Evolutionary conservation across 2,888 invertebrate species (phyloP), one percentile per base, ranked within the genome.

Genomic region (Atrina japonica): DNA sequence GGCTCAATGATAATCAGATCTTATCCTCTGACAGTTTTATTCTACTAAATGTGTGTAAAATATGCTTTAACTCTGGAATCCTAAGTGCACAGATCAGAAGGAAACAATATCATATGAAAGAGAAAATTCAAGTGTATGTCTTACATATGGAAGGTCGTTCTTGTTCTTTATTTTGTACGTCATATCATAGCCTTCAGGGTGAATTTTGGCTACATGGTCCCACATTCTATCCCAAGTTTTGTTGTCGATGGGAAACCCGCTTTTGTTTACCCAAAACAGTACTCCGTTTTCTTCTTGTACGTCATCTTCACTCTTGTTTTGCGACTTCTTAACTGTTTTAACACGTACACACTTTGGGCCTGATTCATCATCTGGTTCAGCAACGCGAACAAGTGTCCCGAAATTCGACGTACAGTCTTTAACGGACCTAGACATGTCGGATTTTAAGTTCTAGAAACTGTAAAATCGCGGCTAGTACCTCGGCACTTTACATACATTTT

Each of bases 211-310:
- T 0, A 86, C 88, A 77, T 88, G 87, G 35, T 85, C 85, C 88
- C 89, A 90, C 90, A 90, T 90, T 63, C 88, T 76, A n/a, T 88
- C 82, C 89, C 89, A 90, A 3, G 89, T 88, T 60, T 77, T 74
- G n/a, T 85, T 83, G 76, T 87, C 84, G 21, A 90, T 81, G 5
- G 90, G 90, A 66, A 90, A 89, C 1, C 90, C 90, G 70, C 84
- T 84, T 61, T 86, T 88, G 75, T 90, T 90, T 27, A 90, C 87
- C 83, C 88, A 89, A 73, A 90, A 90, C 69, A 88, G 78, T 9
- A 88, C 88, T 18, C 87, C 88, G 79, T 85, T 87, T 52, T 88
- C 87, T 55, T 85, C 82, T n/a, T 76, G 80, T 16, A 80, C 82
- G 29, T 88, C 85, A 43, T 84, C 83, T 18, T 81, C 77, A 47